Base-by-base conservation (phyloP, 2,888 invertebrate genomes). In the Trichogramma dendrolimi region DNA sequence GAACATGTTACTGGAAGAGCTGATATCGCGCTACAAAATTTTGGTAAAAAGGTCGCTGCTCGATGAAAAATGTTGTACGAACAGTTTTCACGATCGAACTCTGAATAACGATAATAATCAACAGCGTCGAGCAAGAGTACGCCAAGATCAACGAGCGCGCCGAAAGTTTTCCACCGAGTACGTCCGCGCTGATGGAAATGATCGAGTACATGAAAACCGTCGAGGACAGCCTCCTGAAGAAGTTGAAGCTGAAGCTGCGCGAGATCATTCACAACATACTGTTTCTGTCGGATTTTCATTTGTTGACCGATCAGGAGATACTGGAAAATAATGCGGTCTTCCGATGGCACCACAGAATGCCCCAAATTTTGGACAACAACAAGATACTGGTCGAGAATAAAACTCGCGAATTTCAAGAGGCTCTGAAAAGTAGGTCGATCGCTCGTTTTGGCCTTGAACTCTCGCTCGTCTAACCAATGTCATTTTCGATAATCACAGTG, bases 281-380 rank as follows among this genome's bases (percentile, higher is more conserved):
- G 43, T 94, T 94, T 80, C 81, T 96, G 14, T 88, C 91, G 10
- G 93, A 96, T 75, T 90, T 91, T 73, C 87, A 89, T 7, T 81
- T 84, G 4, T 89, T 94, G 71, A 87, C 91, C 0, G 89, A 92
- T 0, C 81, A 89, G 4, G 94, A 96, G 80, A 90, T 96, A 74
- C 88, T 90, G 70, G 87, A 89, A 51, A 96, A 95, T 75, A 91
- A 89, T 70, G 87, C 86, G 66, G 88, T 91, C 0, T 94, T 92
- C 73, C 89, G 91, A 72, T 94, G 93, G 93, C 91, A 92, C 74
- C 83, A 90, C 40, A 85, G 88, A 58, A 87, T 96, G 83, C 86
- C 91, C 0, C 85, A 87, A 56, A 85, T 95, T 4, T 84, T 96
- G 66, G 91, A 92, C 66, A 91, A 94, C 69, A 88, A 91, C 77